These are phyloP conservation scores for Eulithis prunata DNA, from an alignment of 2,888 invertebrate genomes.

Conservation along the genomic window DNA sequence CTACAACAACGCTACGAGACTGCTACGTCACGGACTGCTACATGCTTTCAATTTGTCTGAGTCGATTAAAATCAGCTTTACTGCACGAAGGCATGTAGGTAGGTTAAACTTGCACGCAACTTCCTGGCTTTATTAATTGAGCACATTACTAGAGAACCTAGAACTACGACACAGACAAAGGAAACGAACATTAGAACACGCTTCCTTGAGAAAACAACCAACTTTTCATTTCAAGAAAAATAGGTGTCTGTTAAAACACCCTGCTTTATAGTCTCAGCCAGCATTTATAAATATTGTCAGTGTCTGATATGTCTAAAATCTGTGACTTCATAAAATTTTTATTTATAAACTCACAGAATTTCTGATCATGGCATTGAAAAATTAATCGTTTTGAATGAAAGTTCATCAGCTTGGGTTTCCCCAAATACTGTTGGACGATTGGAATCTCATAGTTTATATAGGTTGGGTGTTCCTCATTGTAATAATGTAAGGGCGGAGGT, in stretches of 20 bases:
- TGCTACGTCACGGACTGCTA: conserved; percentile 48
- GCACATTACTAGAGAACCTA: conserved; percentile 50
- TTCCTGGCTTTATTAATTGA: conserved; percentile 55
- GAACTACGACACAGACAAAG: conserved; percentile 51
- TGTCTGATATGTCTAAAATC: too few relatives aligned
- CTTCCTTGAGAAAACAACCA: conserved; percentile 54
- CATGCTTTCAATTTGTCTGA: conserved; percentile 49
- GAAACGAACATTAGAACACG: conserved; percentile 59
- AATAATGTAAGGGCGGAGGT: conserved; percentile 63
- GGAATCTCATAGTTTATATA: conserved; percentile 66
- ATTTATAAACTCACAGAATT: too few relatives aligned
- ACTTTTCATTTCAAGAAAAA: not conserved
- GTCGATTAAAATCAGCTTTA: conserved; percentile 47
- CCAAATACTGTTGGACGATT: conserved; percentile 47
- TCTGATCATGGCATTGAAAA: too few relatives aligned
- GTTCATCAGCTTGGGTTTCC: conserved; percentile 41
- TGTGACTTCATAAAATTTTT: too few relatives aligned
- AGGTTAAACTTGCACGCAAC: conserved; percentile 45
- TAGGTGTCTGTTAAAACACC: not conserved
- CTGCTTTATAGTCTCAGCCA: too few relatives aligned
- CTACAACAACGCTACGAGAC: conserved; percentile 40
- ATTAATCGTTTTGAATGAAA: conserved; percentile 34
- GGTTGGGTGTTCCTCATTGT: conserved; percentile 59
- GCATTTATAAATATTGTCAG: too few relatives aligned
- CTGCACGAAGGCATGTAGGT: conserved; percentile 45